Base-by-base conservation (phyloP, 2,113 vertebrate genomes). In the Phalacrocorax carbo region DNA sequence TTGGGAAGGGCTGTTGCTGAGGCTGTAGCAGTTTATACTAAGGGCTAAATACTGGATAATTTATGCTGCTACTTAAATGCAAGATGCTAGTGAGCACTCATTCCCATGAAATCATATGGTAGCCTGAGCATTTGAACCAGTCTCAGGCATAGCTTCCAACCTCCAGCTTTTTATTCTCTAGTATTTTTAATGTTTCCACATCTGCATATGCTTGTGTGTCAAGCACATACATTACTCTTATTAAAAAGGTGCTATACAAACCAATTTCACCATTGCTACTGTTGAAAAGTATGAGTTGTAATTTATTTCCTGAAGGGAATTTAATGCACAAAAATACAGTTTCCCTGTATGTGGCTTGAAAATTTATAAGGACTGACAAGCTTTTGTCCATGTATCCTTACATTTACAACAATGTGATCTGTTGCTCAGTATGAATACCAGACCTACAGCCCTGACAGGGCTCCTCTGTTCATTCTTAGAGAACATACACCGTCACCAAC, bases 401-500 rank as follows among this genome's bases (percentile, higher is more conserved):
- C 65, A 77, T 84, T 96, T 84, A 68, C 71, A 95, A 22, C 64
- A 85, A 26, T 29, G 54, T 15, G 83, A 83, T 62, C 64, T 3
- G 1, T 83, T 91, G 61, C 92, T 89, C 86, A 76, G 90, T 94
- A 91, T 65, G 22, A 91, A 0, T 57, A 49, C 13, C 92, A 96
- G 51, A 82, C 76, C 91, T 90, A 95, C 69, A 91, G 70, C 72
- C 69, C 54, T 91, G 65, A 71, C 79, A 93, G 84, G 55, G 69
- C 86, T 93, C 52, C 93, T 96, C 93, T 97, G 79, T 71, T 92
- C 46, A 46, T 75, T 79, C 75, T 77, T 90, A 44, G 58, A 92
- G 82, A 48, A 76, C 51, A 52, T 66, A 94, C 97, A 94, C 76
- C 92, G 94, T 77, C 79, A 72, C 65, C 84, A 94, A 82, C 77